These are phyloP conservation scores for Zeuzera pyrina DNA, from an alignment of 2,888 invertebrate genomes.

Conservation along the genomic window DNA sequence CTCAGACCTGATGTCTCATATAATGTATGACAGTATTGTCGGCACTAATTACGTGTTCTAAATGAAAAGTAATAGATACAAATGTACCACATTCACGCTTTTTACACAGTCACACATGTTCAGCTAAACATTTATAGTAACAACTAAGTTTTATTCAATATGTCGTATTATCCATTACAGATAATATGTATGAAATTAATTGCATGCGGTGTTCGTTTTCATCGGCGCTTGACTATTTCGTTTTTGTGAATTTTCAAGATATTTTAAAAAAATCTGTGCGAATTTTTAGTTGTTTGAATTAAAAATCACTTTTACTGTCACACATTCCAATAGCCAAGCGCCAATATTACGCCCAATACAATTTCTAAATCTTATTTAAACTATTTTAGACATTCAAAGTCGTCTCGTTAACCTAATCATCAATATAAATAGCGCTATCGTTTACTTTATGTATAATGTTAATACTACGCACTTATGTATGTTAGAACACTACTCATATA, in stretches of 20 bases:
- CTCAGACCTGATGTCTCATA: neutral
- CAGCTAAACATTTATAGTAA: conserved; percentile 72
- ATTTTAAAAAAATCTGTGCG: too few species aligned
- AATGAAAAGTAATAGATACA: conserved; percentile 50
- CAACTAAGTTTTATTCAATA: conserved; percentile 65
- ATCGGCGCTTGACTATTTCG: conserved; percentile 56
- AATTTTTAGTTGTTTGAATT: too few species aligned
- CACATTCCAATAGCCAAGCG: conserved; percentile 45
- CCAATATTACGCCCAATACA: conserved; percentile 49
- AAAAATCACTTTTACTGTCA: too few species aligned
- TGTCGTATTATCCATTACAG: conserved; percentile 55
- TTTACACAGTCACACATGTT: conserved; percentile 62
- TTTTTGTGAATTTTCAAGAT: too few species aligned
- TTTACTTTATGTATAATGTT: conserved; percentile 56
- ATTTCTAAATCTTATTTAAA: conserved; percentile 54
- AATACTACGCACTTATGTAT: conserved; percentile 61
- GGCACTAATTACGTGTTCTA: conserved; percentile 24
- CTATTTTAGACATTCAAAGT: conserved; percentile 63
- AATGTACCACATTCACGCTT: conserved; percentile 61
- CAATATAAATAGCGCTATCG: conserved; percentile 68
- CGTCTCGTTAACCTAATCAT: conserved; percentile 62
- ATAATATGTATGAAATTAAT: conserved; percentile 54
- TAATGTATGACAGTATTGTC: conserved; percentile 26
- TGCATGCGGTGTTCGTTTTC: conserved; percentile 40
- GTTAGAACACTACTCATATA: conserved; percentile 53